Evolutionary conservation across 1,140 invertebrate genomes (phyloP).

Genomic region (Cryptotermes secundus): DNA sequence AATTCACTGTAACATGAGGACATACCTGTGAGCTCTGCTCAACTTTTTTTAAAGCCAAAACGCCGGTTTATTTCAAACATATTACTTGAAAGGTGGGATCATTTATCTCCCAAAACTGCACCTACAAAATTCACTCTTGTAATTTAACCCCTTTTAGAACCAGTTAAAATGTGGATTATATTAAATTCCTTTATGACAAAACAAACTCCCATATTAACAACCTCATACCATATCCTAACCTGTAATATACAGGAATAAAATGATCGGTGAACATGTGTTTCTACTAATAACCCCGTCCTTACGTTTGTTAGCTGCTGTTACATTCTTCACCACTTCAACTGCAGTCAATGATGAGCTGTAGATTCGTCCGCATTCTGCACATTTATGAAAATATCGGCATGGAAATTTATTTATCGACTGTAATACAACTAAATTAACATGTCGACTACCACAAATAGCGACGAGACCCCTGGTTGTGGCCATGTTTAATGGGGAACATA

Average conservation of each 20-base stretch:
- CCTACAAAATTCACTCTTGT: background rate
- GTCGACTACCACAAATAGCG: slow-evolving; percentile 43
- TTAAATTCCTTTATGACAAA: background rate
- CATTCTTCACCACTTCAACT: background rate
- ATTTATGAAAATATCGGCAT: slow-evolving; percentile 42
- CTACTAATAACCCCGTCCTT: too few relatives aligned
- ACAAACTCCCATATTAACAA: background rate
- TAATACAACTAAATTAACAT: slow-evolving; percentile 43
- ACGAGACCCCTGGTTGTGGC: slow-evolving; percentile 45
- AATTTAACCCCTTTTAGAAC: background rate
- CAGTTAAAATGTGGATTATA: background rate
- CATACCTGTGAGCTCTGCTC: too few relatives aligned
- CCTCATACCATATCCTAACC: background rate
- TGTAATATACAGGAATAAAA: too few relatives aligned
- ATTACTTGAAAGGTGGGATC: too few relatives aligned
- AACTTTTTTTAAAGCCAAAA: too few relatives aligned
- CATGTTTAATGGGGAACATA: slow-evolving; percentile 40
- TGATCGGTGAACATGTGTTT: too few relatives aligned
- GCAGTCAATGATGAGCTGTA: background rate
- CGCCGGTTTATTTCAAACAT: too few relatives aligned
- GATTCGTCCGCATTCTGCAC: slow-evolving; percentile 41
- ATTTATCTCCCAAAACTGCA: too few relatives aligned
- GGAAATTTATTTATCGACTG: slow-evolving; percentile 39
- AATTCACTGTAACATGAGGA: too few relatives aligned
- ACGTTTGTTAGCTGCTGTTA: background rate